These are phyloP conservation scores for Aphidius colemani DNA, from an alignment of 2,888 invertebrate species.

Conservation along the genomic window DNA sequence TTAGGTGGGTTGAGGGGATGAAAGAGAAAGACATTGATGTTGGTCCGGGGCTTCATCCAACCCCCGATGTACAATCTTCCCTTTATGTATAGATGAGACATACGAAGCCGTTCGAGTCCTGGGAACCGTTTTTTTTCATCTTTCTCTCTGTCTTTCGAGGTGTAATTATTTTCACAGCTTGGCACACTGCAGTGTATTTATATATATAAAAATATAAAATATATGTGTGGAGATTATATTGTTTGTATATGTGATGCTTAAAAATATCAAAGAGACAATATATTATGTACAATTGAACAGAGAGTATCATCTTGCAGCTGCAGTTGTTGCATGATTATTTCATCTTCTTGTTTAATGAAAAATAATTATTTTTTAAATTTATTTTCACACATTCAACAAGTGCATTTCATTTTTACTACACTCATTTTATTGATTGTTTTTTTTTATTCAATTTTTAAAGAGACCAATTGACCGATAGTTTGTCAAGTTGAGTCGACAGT, in stretches of 20 bases:
- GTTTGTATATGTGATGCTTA: background rate
- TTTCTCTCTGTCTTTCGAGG: slow-evolving; percentile 45
- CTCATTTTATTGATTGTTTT: slow-evolving; percentile 17
- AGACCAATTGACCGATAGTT: slow-evolving; percentile 5
- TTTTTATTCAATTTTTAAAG: slow-evolving; percentile 26
- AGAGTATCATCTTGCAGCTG: background rate
- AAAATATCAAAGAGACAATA: background rate
- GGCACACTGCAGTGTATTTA: slow-evolving; percentile 24
- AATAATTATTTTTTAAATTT: too few species aligned
- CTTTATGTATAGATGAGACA: slow-evolving; percentile 51
- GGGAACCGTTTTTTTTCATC: slow-evolving; percentile 54
- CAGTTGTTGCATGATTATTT: background rate
- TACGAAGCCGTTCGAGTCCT: slow-evolving; percentile 56
- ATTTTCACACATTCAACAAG: slow-evolving; percentile 44
- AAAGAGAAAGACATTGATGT: too few species aligned
- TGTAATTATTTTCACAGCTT: slow-evolving; percentile 58
- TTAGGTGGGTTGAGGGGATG: too few species aligned
- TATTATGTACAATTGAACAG: too few species aligned
- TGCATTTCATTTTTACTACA: slow-evolving; percentile 36
- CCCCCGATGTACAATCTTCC: slow-evolving; percentile 51
- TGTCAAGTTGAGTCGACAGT: too few species aligned
- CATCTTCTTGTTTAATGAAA: too few species aligned
- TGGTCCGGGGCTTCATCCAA: slow-evolving; percentile 34
- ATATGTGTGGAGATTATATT: too few species aligned
- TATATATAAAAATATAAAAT: too few species aligned